Evolutionary conservation across 2,797 vertebrate genomes (phyloP).

Genomic region (Cirrhinus molitorella): DNA sequence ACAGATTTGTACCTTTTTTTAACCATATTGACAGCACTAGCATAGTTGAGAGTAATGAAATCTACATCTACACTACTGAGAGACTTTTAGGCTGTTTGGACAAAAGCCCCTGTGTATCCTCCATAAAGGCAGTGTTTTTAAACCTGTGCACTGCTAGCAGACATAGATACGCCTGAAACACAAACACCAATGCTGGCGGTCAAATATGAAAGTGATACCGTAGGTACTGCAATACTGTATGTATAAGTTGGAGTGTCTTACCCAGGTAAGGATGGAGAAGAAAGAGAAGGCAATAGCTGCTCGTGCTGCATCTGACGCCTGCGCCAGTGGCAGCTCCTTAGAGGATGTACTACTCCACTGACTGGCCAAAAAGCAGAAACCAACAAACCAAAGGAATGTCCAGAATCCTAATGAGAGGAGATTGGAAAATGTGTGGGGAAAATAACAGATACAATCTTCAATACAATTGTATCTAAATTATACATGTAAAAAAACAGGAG

Average conservation of each 20-base stretch:
- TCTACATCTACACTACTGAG: slow-evolving; percentile 70
- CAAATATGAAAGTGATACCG: slow-evolving; percentile 23
- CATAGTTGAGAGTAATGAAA: slow-evolving; percentile 14
- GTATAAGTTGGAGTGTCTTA: slow-evolving; percentile 66
- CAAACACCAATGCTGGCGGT: slow-evolving; percentile 72
- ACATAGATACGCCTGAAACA: slow-evolving; percentile 70
- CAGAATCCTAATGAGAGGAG: slow-evolving; percentile 76
- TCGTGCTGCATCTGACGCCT: slow-evolving; percentile 82
- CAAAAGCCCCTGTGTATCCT: slow-evolving; percentile 72
- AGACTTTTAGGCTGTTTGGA: slow-evolving; percentile 57
- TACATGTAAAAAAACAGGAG: too few species aligned
- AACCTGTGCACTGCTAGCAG: slow-evolving; percentile 38
- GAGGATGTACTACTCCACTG: slow-evolving; percentile 83
- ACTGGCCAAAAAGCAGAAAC: slow-evolving; percentile 88
- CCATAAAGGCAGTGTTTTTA: slow-evolving; percentile 66
- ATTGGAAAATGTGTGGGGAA: background rate
- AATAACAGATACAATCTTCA: background rate
- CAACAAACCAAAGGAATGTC: slow-evolving; percentile 88
- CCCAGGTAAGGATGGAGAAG: slow-evolving; percentile 88
- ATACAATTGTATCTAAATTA: too few species aligned
- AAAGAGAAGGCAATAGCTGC: slow-evolving; percentile 89
- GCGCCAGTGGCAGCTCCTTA: slow-evolving; percentile 69
- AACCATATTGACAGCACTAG: background rate
- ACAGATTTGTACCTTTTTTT: background rate
- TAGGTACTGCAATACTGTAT: slow-evolving; percentile 30